Base-by-base conservation (phyloP, 2,113 vertebrate species). In the Ceuthmochares aereus region DNA sequence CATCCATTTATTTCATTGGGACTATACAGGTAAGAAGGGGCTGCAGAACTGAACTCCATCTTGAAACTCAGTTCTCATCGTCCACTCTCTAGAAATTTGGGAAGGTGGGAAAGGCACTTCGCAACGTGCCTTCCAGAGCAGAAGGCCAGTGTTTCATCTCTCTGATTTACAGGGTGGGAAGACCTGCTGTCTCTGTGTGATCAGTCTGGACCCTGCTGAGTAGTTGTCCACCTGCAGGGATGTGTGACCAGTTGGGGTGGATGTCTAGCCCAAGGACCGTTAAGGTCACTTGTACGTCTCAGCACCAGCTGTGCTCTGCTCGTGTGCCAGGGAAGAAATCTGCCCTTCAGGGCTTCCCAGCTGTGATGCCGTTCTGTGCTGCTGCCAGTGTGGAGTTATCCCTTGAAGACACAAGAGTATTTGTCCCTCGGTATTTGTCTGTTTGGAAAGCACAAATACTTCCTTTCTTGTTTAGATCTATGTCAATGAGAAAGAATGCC, bases 341-440 rank as follows among this genome's bases (percentile, higher is more conserved):
- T 88, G 87, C 62, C 89, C 55, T 87, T 83, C n/a, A 43, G 89
- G 91, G 63, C 63, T 88, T 90, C 79, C 58, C 59, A 95, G 79
- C 78, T 95, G 84, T 43, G 90, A 42, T 88, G 59, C 70, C 67
- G 13, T 79, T 76, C 67, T 77, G 63, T 70, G 79, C 64, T 69
- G 23, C 72, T 83, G 56, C 67, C 59, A 32, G 0, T 18, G 43
- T 32, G 78, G 59, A 84, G 36, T 56, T 93, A 55, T 37, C n/a
- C 32, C 75, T 94, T 77, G 37, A 85, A 88, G 75, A 34, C 34
- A 80, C 3, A 5, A 51, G 72, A 73, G 26, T 83, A 75, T 86
- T 64, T 78, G 77, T 93, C 91, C 30, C 70, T 89, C 34, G 15
- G 0, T 69, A 83, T 96, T 85, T 91, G 45, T 63, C 70, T 80